phyloP scores from a whole-genome alignment of 1,140 invertebrate species.

The Cotesia typhae region DNA sequence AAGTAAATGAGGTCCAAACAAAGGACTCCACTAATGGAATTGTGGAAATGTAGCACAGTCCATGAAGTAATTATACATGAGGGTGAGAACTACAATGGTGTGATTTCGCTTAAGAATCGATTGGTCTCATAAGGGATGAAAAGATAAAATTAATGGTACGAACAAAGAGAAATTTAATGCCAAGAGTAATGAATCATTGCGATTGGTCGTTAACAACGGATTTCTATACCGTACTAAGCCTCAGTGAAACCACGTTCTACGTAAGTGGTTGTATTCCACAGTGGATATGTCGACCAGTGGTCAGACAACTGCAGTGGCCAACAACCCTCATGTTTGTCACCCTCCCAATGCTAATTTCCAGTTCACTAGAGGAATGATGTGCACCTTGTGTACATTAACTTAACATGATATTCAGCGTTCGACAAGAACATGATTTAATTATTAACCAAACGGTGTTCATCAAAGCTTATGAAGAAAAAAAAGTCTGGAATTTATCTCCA shows the following conservation, averaged over 20 bases:
- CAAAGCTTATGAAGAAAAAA: no score
- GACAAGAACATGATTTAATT: no score
- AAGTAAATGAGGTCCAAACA: not conserved
- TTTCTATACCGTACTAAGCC: slow-evolving; percentile 3
- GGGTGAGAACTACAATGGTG: not conserved
- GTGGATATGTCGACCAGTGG: slow-evolving; percentile 37
- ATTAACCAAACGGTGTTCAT: no score
- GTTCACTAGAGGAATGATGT: not conserved
- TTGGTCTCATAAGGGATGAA: slow-evolving; percentile 8
- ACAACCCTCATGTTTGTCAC: slow-evolving; percentile 10
- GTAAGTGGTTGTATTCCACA: slow-evolving; percentile 39
- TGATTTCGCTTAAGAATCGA: slow-evolving; percentile 5
- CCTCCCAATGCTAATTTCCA: slow-evolving; percentile 7
- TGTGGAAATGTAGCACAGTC: slow-evolving; percentile 8
- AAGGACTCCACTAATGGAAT: not conserved
- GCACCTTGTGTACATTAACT: no score
- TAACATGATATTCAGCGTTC: no score
- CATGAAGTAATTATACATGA: slow-evolving; percentile 9
- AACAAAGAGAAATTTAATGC: slow-evolving; percentile 8
- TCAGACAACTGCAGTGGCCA: slow-evolving; percentile 32
- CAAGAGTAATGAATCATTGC: slow-evolving; percentile 15
- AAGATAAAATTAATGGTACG: not conserved
- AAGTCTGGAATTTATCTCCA: no score
- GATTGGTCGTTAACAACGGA: slow-evolving; percentile 23
- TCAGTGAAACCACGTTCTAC: slow-evolving; percentile 21